Conservation (phyloP, 2,113 vertebrate species). For the Odobenus rosmarus region DNA sequence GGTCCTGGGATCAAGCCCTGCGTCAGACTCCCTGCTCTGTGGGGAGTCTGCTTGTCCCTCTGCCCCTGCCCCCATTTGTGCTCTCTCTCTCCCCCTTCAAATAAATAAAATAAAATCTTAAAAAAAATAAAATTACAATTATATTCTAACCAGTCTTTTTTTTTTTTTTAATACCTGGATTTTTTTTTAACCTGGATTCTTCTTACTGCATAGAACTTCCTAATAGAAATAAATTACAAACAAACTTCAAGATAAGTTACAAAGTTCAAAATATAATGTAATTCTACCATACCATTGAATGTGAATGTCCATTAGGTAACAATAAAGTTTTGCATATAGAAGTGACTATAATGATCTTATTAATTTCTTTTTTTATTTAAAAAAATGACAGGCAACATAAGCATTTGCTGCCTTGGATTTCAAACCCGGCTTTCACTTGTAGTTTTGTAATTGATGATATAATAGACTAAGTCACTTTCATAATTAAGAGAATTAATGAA, state of each 20-base stretch:
- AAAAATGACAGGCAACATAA: not conserved
- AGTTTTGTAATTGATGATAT: not conserved
- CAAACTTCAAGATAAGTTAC: not conserved
- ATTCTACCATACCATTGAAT: not conserved
- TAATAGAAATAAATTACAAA: not conserved
- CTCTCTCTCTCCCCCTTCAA: not conserved
- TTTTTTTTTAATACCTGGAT: not conserved
- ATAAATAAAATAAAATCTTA: not conserved
- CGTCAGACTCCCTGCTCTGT: not conserved
- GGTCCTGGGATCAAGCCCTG: not conserved
- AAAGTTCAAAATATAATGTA: not conserved
- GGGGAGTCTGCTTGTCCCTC: not conserved
- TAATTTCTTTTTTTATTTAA: not conserved
- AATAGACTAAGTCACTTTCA: not conserved
- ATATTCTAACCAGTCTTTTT: not conserved
- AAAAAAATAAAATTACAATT: not conserved
- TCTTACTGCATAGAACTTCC: not conserved
- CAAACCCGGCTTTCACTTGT: not conserved
- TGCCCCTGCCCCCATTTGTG: not conserved
- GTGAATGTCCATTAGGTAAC: not conserved
- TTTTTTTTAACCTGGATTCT: not conserved
- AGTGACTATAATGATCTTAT: not conserved
- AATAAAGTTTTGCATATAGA: not conserved
- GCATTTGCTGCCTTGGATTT: not conserved
- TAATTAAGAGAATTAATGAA: not conserved